These are phyloP conservation scores for Apodemus sylvaticus DNA, from an alignment of 2,113 vertebrate species.

Conservation along the genomic window DNA sequence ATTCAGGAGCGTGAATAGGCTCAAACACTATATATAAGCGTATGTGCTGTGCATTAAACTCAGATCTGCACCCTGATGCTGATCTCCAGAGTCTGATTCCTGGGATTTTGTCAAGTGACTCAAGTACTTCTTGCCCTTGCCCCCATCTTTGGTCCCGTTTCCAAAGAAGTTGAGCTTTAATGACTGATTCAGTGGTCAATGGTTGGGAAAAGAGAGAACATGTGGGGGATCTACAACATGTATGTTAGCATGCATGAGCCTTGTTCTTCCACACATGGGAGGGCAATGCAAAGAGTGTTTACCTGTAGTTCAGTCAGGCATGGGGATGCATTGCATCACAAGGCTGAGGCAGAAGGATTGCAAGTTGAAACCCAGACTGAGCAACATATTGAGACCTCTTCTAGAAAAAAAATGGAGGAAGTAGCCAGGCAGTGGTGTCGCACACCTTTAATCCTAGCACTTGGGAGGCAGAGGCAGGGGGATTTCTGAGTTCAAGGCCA, in stretches of 20 bases:
- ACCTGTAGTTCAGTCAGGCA: not conserved
- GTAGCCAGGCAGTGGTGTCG: too few relatives aligned
- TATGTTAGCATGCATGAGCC: not conserved
- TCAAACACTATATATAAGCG: too few relatives aligned
- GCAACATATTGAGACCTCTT: not conserved
- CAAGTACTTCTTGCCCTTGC: too few relatives aligned
- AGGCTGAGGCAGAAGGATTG: not conserved
- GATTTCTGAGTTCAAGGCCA: too few relatives aligned
- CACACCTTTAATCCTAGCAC: too few relatives aligned
- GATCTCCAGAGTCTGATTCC: too few relatives aligned
- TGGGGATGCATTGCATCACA: not conserved
- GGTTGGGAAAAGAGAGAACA: not conserved
- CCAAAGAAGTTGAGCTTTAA: not conserved
- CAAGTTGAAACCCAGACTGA: not conserved
- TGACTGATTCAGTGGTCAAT: not conserved
- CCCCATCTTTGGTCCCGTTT: too few relatives aligned
- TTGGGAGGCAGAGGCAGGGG: too few relatives aligned
- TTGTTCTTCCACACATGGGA: not conserved
- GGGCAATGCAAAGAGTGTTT: not conserved
- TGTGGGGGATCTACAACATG: not conserved
- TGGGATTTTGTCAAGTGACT: too few relatives aligned
- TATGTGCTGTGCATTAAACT: too few relatives aligned
- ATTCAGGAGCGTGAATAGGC: too few relatives aligned
- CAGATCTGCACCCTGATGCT: too few relatives aligned
- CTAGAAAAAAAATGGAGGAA: not conserved